Evolutionary conservation across 2,888 invertebrate species (phyloP), one percentile per base, ranked within the genome.

Genomic region (Lobophora halterata): DNA sequence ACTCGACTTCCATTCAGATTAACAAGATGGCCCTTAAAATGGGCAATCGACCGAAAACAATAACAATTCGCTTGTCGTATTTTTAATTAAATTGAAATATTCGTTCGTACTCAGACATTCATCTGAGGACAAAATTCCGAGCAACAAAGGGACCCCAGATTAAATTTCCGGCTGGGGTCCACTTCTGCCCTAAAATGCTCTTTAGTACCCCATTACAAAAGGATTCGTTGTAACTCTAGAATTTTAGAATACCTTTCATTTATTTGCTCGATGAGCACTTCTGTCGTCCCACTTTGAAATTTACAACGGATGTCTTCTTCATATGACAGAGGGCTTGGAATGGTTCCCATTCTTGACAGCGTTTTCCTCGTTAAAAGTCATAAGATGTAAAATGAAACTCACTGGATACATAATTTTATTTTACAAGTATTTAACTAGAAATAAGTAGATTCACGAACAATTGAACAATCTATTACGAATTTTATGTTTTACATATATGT

Each of bases 161-260:
- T 80, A 85, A 86, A 85, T 86, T 85, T 85, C 86, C 80, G 79
- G 65, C 63, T n/a, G 68, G 60, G 75, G 80, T 79, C 81, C 82
- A 82, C 82, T 82, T 65, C 65, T 74, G 71, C 64, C 71, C 78
- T 74, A 79, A 75, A 72, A 81, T 72, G 72, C 71, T 75, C 78
- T 82, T 83, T 83, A 85, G 81, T 80, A 78, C 79, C 69, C 72
- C 68, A 64, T 75, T 77, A 79, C 79, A 82, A 83, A 81, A 75
- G 78, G 69, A 56, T 64, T 57, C 58, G 63, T 53, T 63, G 61
- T 59, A 67, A 70, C 62, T 68, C 81, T 82, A 74, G 74, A 76
- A 77, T 79, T 80, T 83, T 75, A 76, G 74, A 77, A 71, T 64
- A 65, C 65, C 63, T 61, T 66, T 71, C 68, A 67, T 71, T 72